Percentiles rank a stretch among this genome's conserved stretches.
phyloP scores from a whole-genome alignment of 64 coral and sea anemone species.

The Actinia tenebrosa region DNA sequence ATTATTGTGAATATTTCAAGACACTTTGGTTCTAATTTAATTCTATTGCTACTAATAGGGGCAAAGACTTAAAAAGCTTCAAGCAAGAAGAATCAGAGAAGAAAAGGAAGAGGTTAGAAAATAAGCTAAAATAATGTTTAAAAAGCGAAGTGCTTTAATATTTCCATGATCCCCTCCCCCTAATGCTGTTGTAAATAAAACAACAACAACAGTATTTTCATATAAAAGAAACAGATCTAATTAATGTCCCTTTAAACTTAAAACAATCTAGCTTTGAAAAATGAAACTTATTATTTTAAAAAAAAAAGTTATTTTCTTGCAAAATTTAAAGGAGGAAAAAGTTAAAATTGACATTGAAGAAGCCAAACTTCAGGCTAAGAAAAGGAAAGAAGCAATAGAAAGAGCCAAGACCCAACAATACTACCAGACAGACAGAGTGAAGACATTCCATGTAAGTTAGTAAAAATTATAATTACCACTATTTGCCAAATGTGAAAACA shows the following conservation, averaged over 20 bases:
- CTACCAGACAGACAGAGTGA: conserved; percentile 93
- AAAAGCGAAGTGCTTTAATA: no score
- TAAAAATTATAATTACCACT: background rate
- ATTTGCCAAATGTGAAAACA: no score
- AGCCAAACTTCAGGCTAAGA: conserved; percentile 91
- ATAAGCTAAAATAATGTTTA: background rate
- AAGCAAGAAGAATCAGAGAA: conserved; percentile 92
- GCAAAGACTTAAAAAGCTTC: conserved; percentile 84
- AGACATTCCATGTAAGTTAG: conserved; percentile 92
- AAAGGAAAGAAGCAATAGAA: conserved; percentile 97
- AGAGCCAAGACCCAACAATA: conserved; percentile 96
- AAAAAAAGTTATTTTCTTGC: background rate
- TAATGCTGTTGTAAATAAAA: no score
- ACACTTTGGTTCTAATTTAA: background rate
- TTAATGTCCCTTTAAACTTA: no score
- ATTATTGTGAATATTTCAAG: no score
- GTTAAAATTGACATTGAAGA: conserved; percentile 96
- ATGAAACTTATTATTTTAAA: background rate
- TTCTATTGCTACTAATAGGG: conserved; percentile 42
- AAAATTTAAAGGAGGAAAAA: conserved; percentile 71
- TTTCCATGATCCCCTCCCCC: no score
- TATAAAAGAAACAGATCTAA: no score
- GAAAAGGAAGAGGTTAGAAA: conserved; percentile 79
- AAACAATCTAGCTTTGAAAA: no score
- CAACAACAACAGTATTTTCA: no score